A percentile compares a stretch with the other conserved stretches of the same genome.
phyloP scores from a whole-genome alignment of 2,888 invertebrate species.

The Pheosia gnoma region DNA sequence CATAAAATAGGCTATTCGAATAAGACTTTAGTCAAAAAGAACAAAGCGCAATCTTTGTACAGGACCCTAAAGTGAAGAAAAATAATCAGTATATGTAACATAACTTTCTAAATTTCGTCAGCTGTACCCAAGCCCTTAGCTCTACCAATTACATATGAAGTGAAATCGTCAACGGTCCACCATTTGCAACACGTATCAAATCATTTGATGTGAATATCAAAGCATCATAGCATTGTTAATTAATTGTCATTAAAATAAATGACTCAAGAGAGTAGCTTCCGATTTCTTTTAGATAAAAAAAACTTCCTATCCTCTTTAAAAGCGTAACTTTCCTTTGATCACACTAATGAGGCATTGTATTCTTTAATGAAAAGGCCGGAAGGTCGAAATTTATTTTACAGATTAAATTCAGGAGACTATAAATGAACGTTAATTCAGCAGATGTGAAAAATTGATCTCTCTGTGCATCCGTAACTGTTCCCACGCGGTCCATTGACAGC shows the following conservation, averaged over 20 bases:
- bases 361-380: neutral
- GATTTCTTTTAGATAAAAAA: conserved; percentile 4
- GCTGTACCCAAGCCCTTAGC: conserved; percentile 40
- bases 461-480: conserved; percentile 48
- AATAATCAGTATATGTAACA: conserved; percentile 26
- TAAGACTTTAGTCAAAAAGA: too few species aligned
- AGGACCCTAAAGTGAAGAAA: neutral
- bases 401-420: conserved; percentile 14
- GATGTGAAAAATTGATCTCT: conserved; percentile 36
- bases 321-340: conserved; percentile 1
- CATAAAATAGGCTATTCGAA: neutral
- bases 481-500: conserved; percentile 66
- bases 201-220: conserved; percentile 32
- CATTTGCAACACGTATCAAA: conserved; percentile 18
- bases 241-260: conserved; percentile 4
- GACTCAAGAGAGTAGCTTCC: neutral
- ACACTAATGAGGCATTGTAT: neutral
- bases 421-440: conserved; percentile 23
- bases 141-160: conserved; percentile 32
- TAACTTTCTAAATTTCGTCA: conserved; percentile 54
- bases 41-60: too few species aligned
- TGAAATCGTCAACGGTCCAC: conserved; percentile 40
- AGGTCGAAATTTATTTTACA: neutral
- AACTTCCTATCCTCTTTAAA: conserved; percentile 1
- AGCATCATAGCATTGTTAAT: neutral